Conservation (phyloP, 2,113 vertebrate species). For the Scophthalmus maximus region DNA sequence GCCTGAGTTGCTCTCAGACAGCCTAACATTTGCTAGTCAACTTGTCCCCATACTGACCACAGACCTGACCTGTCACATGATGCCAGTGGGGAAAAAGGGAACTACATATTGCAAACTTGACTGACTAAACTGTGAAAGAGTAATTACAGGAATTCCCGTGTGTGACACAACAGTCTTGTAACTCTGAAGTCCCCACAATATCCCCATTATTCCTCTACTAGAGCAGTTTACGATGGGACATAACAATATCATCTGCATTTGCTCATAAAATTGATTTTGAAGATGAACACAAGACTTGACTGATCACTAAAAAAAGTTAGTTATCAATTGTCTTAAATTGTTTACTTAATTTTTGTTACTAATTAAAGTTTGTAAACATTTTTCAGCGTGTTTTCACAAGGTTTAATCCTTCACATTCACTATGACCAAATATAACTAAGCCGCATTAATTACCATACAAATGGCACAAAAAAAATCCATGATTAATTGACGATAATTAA, state of each 20-base stretch:
- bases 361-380: no score
- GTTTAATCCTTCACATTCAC: conserved; percentile 57
- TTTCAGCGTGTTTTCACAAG: no score
- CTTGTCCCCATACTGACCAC: not conserved
- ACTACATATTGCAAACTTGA: not conserved
- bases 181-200: no score
- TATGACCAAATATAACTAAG: conserved; percentile 55
- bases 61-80: not conserved
- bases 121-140: not conserved
- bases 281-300: no score
- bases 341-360: no score
- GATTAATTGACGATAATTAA: conserved; percentile 70
- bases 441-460: conserved; percentile 69
- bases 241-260: conserved; percentile 55
- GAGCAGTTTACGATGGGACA: conserved; percentile 28
- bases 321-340: no score
- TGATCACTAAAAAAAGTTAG: no score
- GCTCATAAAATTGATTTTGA: conserved; percentile 46
- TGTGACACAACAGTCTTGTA: no score
- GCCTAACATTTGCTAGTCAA: not conserved
- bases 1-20: not conserved
- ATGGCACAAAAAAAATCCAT: conserved; percentile 63
- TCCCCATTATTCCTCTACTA: not conserved
- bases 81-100: not conserved
- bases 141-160: no score